Evolutionary conservation across 2,888 invertebrate species (phyloP).

Genomic region (Himalopsyche anomala): DNA sequence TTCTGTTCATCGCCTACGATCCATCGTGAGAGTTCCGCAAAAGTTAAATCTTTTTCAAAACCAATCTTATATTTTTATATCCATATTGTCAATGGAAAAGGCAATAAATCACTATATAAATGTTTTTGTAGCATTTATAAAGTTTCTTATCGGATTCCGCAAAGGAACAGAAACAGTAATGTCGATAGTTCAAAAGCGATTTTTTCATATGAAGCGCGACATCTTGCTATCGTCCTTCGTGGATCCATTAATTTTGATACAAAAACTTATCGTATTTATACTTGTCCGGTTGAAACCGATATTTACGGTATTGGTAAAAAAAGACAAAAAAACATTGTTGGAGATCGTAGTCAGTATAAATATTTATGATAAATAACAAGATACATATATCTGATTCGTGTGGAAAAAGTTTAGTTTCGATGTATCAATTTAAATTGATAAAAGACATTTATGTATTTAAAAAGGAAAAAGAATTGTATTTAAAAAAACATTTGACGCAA

Average conservation of each 20-base stretch:
- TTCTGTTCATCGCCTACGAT: no score
- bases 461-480: no score
- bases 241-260: constrained; percentile 48
- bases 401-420: constrained; percentile 37
- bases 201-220: constrained; percentile 45
- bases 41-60: background rate
- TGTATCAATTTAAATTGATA: constrained; percentile 44
- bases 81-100: constrained; percentile 23
- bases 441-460: background rate
- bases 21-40: no score
- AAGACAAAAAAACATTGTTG: constrained; percentile 28
- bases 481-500: no score
- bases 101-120: constrained; percentile 27
- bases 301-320: constrained; percentile 27
- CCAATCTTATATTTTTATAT: background rate
- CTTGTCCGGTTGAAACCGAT: constrained; percentile 49
- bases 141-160: constrained; percentile 37
- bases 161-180: constrained; percentile 38
- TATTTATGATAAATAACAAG: constrained; percentile 47
- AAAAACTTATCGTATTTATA: constrained; percentile 58
- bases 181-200: constrained; percentile 42
- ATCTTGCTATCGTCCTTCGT: constrained; percentile 50
- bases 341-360: constrained; percentile 42
- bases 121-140: constrained; percentile 40
- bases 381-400: constrained; percentile 29